Percentiles rank a stretch among this genome's conserved stretches.
Conservation (phyloP, 2,113 vertebrate species). For the Corynorhinus townsendii region DNA sequence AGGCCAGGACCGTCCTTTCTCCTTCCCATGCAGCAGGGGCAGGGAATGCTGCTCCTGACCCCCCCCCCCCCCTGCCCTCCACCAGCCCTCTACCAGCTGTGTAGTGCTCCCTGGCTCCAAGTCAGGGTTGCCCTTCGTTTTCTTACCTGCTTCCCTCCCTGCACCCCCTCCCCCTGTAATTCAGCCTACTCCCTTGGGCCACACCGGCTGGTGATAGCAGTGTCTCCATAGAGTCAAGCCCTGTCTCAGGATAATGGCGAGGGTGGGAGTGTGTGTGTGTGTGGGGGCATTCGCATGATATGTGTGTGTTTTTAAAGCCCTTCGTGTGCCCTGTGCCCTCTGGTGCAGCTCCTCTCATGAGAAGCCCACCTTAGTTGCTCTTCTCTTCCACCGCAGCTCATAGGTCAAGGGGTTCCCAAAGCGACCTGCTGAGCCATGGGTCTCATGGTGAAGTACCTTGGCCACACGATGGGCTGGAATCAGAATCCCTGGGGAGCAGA, state of each 20-base stretch:
- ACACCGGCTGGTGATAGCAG: not conserved
- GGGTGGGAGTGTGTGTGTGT: too few relatives aligned
- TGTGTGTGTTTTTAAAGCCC: not conserved
- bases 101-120: too few relatives aligned
- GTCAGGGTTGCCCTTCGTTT: not conserved
- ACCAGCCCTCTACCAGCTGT: too few relatives aligned
- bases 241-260: not conserved
- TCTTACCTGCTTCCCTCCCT: not conserved
- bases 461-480: not conserved
- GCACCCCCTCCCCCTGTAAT: rapidly evolving
- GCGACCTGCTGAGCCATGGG: not conserved
- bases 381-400: not conserved
- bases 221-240: not conserved
- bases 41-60: not conserved
- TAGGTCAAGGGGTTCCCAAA: not conserved
- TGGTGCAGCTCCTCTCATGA: not conserved
- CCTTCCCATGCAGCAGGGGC: not conserved
- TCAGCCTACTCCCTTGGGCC: not conserved
- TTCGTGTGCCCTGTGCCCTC: not conserved
- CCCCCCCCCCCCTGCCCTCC: rapidly evolving
- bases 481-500: not conserved
- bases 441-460: not conserved
- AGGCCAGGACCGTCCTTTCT: not conserved
- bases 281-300: not conserved
- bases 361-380: not conserved